Conservation (phyloP, 2,888 invertebrate genomes). For the Tineola bisselliella region DNA sequence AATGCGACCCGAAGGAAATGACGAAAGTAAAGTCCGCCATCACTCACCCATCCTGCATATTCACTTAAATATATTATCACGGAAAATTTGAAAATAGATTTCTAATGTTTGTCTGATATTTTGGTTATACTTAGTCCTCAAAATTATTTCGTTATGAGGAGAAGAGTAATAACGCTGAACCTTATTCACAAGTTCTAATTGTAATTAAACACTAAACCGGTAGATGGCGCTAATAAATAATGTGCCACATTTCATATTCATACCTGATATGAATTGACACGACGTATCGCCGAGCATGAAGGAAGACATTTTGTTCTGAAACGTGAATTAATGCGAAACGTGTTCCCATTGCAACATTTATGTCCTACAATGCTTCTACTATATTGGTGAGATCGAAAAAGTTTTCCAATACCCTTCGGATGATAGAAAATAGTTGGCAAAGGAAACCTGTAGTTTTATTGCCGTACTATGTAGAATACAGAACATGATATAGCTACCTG, state of each 20-base stretch:
- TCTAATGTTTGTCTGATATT: background rate
- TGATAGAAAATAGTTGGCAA: conserved; percentile 53
- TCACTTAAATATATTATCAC: background rate
- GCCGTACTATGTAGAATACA: conserved; percentile 18
- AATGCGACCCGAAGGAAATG: conserved; percentile 62
- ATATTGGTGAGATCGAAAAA: conserved; percentile 58
- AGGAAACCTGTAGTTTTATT: conserved; percentile 42
- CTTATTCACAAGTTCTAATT: too few relatives aligned
- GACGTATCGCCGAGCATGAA: too few relatives aligned
- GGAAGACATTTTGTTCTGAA: background rate
- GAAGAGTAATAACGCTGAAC: too few relatives aligned
- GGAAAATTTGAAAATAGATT: background rate
- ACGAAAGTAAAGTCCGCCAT: conserved; percentile 46
- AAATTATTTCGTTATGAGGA: too few relatives aligned
- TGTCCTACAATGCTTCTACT: conserved; percentile 49
- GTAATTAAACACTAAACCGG: too few relatives aligned
- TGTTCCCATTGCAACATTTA: conserved; percentile 45
- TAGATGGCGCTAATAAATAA: too few relatives aligned
- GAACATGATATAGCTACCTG: conserved; percentile 4
- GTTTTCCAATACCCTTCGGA: conserved; percentile 56
- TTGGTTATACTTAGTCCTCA: background rate
- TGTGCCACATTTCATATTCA: too few relatives aligned
- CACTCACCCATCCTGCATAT: background rate
- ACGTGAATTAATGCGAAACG: conserved; percentile 42
- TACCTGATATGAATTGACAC: too few relatives aligned